phyloP scores from a whole-genome alignment of 1,140 invertebrate species.

The Cotesia typhae region DNA sequence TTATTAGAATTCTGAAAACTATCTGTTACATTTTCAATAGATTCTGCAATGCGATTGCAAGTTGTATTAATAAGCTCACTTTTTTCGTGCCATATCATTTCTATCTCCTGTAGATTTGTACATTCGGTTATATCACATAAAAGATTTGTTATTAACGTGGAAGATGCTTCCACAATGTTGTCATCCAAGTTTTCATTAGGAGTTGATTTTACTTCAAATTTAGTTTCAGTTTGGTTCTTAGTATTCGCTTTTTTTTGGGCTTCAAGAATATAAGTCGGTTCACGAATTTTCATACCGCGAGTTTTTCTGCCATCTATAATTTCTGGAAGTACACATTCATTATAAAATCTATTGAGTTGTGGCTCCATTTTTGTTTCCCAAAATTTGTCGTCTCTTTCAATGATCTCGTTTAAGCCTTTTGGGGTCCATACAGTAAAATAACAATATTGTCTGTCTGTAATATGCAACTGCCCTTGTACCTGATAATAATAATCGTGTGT shows the following conservation, averaged over 20 bases:
- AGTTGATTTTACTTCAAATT: too few relatives aligned
- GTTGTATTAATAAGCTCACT: too few relatives aligned
- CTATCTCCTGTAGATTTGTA: too few relatives aligned
- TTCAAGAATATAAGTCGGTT: constrained; percentile 43
- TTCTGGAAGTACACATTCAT: constrained; percentile 44
- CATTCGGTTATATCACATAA: too few relatives aligned
- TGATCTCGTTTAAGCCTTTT: constrained; percentile 22
- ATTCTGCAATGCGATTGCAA: too few relatives aligned
- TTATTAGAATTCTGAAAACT: too few relatives aligned
- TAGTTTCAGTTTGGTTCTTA: too few relatives aligned
- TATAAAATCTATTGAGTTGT: constrained; percentile 47
- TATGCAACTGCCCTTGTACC: constrained; percentile 48
- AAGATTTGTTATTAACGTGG: too few relatives aligned
- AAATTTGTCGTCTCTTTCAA: constrained; percentile 36
- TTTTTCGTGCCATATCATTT: too few relatives aligned
- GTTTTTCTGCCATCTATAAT: constrained; percentile 44
- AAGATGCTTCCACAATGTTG: not conserved
- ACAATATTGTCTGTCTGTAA: constrained; percentile 42
- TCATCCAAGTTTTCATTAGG: too few relatives aligned
- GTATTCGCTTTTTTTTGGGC: constrained; percentile 18
- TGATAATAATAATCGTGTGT: constrained; percentile 48
- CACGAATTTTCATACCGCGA: constrained; percentile 48
- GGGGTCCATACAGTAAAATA: constrained; percentile 42
- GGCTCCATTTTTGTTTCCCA: constrained; percentile 36
- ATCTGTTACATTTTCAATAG: too few relatives aligned